Conservation (phyloP, 2,888 invertebrate species). For the Drosophila helvetica region DNA sequence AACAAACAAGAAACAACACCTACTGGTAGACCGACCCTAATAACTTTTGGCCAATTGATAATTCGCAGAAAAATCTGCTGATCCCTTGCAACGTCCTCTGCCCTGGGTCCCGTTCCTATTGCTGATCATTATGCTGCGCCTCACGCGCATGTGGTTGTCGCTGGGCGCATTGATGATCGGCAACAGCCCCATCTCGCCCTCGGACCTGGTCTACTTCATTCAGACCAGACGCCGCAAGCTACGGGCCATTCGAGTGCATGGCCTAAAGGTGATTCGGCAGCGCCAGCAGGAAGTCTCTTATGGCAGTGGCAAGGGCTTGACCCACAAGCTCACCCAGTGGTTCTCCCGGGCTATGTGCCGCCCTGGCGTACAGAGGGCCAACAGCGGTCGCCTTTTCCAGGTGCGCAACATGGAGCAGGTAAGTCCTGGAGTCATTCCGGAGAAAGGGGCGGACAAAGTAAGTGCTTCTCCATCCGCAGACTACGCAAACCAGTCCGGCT, state of each 20-base stretch:
- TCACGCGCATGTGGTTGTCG: constrained; percentile 74
- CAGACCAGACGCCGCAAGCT: constrained; percentile 81
- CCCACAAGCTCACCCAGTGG: constrained; percentile 61
- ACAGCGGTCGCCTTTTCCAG: constrained; percentile 33
- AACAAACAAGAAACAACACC: background rate
- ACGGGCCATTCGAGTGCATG: constrained; percentile 77
- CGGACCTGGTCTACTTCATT: constrained; percentile 78
- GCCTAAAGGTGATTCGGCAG: constrained; percentile 66
- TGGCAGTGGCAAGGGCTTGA: constrained; percentile 40
- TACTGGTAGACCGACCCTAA: background rate
- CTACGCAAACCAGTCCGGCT: constrained; percentile 19
- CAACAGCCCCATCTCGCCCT: constrained; percentile 72
- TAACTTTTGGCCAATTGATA: background rate
- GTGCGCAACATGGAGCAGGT: constrained; percentile 44
- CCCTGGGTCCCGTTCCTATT: constrained; percentile 81
- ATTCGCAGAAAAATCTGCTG: constrained; percentile 37
- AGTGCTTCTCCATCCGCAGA: constrained; percentile 11
- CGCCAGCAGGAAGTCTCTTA: constrained; percentile 55
- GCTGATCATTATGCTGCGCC: constrained; percentile 77
- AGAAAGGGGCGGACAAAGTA: background rate
- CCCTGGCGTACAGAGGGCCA: constrained; percentile 64
- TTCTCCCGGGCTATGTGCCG: constrained; percentile 74
- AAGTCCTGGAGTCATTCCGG: background rate
- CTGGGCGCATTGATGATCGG: constrained; percentile 77
- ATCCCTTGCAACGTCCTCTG: constrained; percentile 75